A percentile compares a stretch with the other conserved stretches of the same genome.
Conservation (phyloP, 2,113 vertebrate species). For the Indicator maculatus region DNA sequence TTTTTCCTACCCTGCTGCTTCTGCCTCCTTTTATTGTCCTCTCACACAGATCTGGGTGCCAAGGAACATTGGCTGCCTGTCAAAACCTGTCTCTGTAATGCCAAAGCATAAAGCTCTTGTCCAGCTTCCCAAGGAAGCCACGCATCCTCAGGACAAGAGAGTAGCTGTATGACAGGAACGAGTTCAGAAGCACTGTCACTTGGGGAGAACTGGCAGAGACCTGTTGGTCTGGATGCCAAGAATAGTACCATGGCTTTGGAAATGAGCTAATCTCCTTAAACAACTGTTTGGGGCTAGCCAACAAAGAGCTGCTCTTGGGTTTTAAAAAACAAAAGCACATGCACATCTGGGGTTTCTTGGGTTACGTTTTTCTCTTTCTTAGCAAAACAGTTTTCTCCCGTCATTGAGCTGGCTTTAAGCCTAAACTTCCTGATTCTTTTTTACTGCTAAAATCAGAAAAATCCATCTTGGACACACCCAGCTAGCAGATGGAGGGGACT, state of each 20-base stretch:
- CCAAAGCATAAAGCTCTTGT: background rate
- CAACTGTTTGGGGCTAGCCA: background rate
- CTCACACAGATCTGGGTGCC: background rate
- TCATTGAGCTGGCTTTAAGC: background rate
- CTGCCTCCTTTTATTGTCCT: background rate
- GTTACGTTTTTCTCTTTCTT: background rate
- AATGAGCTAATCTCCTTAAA: conserved; percentile 15
- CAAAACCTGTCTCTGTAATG: background rate
- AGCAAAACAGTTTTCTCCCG: background rate
- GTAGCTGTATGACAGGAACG: background rate
- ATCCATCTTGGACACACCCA: background rate
- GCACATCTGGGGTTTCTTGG: background rate
- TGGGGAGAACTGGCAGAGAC: background rate
- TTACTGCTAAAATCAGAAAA: background rate
- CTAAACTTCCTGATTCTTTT: background rate
- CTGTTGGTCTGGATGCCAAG: background rate
- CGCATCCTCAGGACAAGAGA: background rate
- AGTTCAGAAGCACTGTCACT: background rate
- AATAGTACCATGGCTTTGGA: background rate
- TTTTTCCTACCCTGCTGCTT: background rate
- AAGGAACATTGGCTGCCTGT: background rate
- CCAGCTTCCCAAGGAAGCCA: background rate
- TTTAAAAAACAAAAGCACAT: background rate
- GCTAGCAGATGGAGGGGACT: background rate
- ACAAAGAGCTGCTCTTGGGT: background rate